These are phyloP conservation scores for Therioaphis trifolii DNA, from an alignment of 2,888 invertebrate species.

Conservation along the genomic window DNA sequence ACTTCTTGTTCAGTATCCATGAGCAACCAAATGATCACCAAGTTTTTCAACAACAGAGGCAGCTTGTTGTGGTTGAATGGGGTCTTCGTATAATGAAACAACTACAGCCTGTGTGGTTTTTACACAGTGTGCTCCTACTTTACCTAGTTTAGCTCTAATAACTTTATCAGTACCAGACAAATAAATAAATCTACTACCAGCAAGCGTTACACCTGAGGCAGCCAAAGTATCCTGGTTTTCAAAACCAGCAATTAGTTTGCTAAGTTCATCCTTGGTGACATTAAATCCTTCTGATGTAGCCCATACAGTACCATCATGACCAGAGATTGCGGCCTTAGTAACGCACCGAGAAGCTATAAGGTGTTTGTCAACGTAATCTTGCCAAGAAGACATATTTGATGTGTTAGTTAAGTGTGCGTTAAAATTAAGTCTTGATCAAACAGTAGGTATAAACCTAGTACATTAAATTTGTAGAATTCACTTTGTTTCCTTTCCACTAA, in stretches of 20 bases:
- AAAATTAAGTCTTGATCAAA: conserved; percentile 30
- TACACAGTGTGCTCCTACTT: conserved; percentile 95
- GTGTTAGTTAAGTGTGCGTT: conserved; percentile 5
- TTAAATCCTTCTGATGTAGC: conserved; percentile 93
- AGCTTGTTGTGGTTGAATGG: conserved; percentile 95
- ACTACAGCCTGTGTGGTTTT: conserved; percentile 95
- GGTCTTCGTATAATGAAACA: conserved; percentile 94
- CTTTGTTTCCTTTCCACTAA: neutral
- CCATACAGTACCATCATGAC: conserved; percentile 95
- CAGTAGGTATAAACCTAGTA: conserved; percentile 21
- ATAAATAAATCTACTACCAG: conserved; percentile 93
- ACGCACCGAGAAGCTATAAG: conserved; percentile 95
- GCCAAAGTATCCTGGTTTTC: conserved; percentile 90
- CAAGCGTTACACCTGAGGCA: conserved; percentile 90
- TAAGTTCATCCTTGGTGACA: conserved; percentile 94
- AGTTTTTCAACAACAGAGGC: conserved; percentile 96
- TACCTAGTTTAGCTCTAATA: conserved; percentile 92
- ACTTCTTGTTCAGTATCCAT: conserved; percentile 81
- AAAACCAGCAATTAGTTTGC: conserved; percentile 89
- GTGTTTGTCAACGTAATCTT: conserved; percentile 98
- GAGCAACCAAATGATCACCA: conserved; percentile 96
- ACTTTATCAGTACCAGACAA: conserved; percentile 94
- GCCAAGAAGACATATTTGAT: conserved; percentile 74
- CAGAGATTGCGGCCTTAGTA: conserved; percentile 93
- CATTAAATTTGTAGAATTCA: conserved; percentile 28